phyloP scores from a whole-genome alignment of 2,888 invertebrate genomes.

The Eupsilia transversa region DNA sequence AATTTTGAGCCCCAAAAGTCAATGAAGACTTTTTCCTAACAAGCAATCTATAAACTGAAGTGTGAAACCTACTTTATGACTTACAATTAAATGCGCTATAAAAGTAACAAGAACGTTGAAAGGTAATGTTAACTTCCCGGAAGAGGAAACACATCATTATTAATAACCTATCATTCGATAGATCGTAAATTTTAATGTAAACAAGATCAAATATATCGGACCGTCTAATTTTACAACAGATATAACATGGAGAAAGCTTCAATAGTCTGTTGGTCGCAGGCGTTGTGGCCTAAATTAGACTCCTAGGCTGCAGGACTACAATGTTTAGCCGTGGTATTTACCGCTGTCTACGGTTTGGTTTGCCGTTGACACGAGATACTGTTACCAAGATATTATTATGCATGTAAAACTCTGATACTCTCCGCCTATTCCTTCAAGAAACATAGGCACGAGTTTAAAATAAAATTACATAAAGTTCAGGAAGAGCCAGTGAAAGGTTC shows the following conservation, averaged over 20 bases:
- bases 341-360: background rate
- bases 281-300: background rate
- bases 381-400: background rate
- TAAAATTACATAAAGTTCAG: background rate
- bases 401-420: background rate
- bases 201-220: conserved; percentile 43
- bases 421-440: background rate
- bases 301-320: background rate
- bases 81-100: conserved; percentile 3
- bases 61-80: conserved; percentile 1
- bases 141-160: conserved; percentile 44
- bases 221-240: conserved; percentile 13
- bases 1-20: background rate
- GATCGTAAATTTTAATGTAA: conserved; percentile 42
- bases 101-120: conserved; percentile 35
- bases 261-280: background rate
- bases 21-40: background rate
- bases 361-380: background rate
- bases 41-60: background rate
- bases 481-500: background rate
- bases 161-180: conserved; percentile 49
- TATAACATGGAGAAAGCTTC: background rate
- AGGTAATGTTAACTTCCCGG: conserved; percentile 31
- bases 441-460: background rate
- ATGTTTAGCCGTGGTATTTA: background rate